phyloP scores from a whole-genome alignment of 2,113 vertebrate species.

The Campylomormyrus tamandua region DNA sequence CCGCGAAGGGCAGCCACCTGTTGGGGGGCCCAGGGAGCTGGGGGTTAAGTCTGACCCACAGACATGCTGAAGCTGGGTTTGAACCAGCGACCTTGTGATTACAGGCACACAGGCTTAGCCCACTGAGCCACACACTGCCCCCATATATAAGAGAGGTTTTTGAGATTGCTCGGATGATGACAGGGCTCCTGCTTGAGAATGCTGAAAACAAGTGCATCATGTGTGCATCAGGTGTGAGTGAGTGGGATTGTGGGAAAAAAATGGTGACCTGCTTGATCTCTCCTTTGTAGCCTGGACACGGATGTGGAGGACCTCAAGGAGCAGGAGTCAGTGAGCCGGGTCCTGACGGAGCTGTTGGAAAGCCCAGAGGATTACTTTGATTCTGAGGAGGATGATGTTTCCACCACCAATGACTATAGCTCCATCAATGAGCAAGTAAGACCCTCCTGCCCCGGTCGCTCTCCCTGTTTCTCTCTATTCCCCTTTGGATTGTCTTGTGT shows the following conservation, averaged over 20 bases:
- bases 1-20: too few relatives aligned
- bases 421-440: constrained; percentile 91
- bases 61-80: too few relatives aligned
- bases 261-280: neutral
- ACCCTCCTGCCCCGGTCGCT: neutral
- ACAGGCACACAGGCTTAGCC: too few relatives aligned
- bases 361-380: constrained; percentile 93
- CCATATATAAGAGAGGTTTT: neutral
- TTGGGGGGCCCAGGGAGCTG: too few relatives aligned
- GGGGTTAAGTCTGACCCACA: too few relatives aligned
- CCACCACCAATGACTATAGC: constrained; percentile 91
- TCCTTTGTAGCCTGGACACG: constrained; percentile 65
- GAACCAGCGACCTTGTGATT: too few relatives aligned
- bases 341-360: constrained; percentile 88
- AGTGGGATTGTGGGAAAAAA: neutral
- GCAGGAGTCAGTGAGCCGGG: constrained; percentile 86
- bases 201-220: neutral
- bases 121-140: too few relatives aligned
- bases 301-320: constrained; percentile 88
- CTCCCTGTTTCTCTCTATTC: neutral
- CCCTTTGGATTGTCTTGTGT: neutral
- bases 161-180: neutral
- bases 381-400: constrained; percentile 88
- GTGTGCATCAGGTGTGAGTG: neutral
- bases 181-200: neutral